Evolutionary conservation across 1,140 invertebrate genomes (phyloP).

Genomic region (Armadillidium nasatum): DNA sequence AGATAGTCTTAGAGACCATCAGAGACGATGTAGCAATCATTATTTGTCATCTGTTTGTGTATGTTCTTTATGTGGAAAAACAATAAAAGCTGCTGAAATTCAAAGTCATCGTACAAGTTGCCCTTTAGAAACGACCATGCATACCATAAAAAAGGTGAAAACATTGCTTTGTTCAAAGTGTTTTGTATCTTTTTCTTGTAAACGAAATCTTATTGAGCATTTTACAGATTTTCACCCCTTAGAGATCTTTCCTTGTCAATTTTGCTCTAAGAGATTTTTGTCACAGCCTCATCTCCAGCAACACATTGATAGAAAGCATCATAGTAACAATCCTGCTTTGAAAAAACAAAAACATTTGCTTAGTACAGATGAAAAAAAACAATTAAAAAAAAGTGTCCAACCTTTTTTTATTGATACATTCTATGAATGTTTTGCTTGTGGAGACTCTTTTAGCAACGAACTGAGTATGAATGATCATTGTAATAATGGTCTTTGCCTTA

Average conservation of each 20-base stretch:
- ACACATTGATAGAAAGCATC: background rate
- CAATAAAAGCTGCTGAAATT: background rate
- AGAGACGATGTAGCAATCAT: background rate
- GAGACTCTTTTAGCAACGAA: background rate
- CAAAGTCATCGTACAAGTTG: background rate
- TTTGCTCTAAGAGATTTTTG: background rate
- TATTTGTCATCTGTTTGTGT: background rate
- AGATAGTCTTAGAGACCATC: background rate
- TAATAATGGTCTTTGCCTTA: background rate
- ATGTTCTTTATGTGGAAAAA: background rate
- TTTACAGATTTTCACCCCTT: background rate
- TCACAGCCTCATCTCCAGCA: background rate
- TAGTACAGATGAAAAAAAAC: background rate
- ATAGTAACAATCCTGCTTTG: background rate
- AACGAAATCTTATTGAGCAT: background rate
- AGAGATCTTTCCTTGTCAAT: background rate
- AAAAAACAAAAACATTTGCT: background rate
- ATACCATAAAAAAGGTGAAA: background rate
- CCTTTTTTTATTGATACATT: background rate
- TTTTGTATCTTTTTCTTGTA: background rate
- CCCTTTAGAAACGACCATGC: background rate
- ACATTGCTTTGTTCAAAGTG: background rate
- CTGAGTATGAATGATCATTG: background rate
- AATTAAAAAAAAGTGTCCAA: background rate
- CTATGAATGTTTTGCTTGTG: background rate